A percentile compares a stretch with the other conserved stretches of the same genome.
phyloP scores from a whole-genome alignment of 2,797 vertebrate genomes.

The Phataginus tricuspis region DNA sequence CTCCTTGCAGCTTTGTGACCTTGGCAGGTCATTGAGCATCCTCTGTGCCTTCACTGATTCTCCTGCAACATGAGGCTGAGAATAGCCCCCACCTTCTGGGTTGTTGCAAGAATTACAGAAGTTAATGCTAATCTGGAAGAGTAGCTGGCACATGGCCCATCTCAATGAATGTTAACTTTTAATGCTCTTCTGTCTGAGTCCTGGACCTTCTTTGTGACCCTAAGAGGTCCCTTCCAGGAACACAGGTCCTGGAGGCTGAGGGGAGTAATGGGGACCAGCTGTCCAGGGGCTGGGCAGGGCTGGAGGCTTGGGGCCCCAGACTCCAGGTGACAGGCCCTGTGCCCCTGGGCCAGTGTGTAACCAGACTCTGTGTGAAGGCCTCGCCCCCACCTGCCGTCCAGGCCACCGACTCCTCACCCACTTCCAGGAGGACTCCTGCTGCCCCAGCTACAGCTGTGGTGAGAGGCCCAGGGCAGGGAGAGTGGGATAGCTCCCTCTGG shows the following conservation, averaged over 20 bases:
- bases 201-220: neutral
- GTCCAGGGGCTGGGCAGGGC: neutral
- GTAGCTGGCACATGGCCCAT: rapidly evolving
- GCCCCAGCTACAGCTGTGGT: slow-evolving; percentile 94
- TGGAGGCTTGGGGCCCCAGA: neutral
- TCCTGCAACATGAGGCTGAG: neutral
- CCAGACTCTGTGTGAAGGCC: slow-evolving; percentile 91
- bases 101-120: neutral
- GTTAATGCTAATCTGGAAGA: neutral
- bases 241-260: neutral
- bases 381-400: slow-evolving; percentile 89
- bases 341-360: slow-evolving; percentile 91
- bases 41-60: neutral
- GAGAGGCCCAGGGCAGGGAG: slow-evolving; percentile 67
- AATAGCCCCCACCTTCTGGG: neutral
- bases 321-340: slow-evolving; percentile 47
- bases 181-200: neutral
- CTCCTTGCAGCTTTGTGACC: neutral
- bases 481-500: rapidly evolving
- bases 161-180: neutral
- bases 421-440: slow-evolving; percentile 94
- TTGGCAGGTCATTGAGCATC: neutral
- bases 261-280: neutral
- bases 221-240: neutral
- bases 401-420: slow-evolving; percentile 93